A percentile compares a stretch with the other conserved stretches of the same genome.
These are phyloP conservation scores for Laticauda colubrina DNA, from an alignment of 2,113 vertebrate species.

Conservation along the genomic window DNA sequence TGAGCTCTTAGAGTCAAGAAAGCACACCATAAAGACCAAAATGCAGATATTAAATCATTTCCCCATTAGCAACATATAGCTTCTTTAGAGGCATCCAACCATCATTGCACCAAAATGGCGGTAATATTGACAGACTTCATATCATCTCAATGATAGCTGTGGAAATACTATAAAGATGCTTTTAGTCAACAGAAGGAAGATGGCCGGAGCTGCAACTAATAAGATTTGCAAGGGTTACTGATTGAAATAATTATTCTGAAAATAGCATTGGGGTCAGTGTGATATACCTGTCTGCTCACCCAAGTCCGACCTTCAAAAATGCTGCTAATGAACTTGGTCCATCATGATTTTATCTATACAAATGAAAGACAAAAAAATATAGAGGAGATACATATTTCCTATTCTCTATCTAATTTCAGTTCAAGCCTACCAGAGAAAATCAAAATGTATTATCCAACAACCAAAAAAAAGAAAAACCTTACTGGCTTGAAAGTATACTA, in stretches of 20 bases:
- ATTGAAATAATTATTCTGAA: neutral
- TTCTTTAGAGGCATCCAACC: neutral
- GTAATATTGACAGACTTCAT: neutral
- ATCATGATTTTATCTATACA: neutral
- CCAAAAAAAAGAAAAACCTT: neutral
- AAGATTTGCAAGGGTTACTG: neutral
- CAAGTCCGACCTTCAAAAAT: neutral
- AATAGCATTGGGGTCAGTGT: neutral
- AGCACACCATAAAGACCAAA: neutral
- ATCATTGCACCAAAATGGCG: neutral
- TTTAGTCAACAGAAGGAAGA: neutral
- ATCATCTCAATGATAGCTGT: neutral
- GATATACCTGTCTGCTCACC: neutral
- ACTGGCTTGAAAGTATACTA: neutral
- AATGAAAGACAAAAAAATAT: neutral
- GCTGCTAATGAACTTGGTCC: neutral
- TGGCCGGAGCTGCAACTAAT: neutral
- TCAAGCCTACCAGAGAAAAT: neutral
- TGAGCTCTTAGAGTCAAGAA: neutral
- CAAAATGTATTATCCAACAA: neutral
- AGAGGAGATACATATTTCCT: neutral
- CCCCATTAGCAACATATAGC: neutral
- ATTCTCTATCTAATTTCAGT: neutral
- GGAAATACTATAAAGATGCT: neutral
- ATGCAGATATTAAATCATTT: neutral